A percentile compares a stretch with the other conserved stretches of the same genome.
These are phyloP conservation scores for Andrena bicolor DNA, from an alignment of 2,888 invertebrate species.

Conservation along the genomic window DNA sequence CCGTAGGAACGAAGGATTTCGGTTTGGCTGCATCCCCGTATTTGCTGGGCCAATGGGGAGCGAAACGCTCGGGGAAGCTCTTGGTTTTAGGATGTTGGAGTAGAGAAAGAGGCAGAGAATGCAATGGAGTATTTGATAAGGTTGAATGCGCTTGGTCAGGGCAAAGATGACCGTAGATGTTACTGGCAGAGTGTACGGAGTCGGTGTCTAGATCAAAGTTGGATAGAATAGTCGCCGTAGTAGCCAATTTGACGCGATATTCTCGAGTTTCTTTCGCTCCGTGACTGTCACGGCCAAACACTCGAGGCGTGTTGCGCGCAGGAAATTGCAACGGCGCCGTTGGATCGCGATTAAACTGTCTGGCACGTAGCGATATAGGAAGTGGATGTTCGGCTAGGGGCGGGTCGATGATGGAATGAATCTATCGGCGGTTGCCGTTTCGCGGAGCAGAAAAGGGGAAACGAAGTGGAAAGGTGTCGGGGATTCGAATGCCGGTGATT, in stretches of 20 bases:
- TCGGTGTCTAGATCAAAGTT: not conserved
- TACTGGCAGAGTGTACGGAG: not conserved
- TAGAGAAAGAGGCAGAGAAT: not conserved
- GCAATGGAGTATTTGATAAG: too few relatives aligned
- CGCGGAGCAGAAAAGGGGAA: slow-evolving; percentile 12
- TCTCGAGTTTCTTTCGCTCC: too few relatives aligned
- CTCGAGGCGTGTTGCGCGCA: not conserved
- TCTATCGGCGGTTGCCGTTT: slow-evolving; percentile 8
- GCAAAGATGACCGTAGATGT: too few relatives aligned
- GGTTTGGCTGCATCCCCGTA: not conserved
- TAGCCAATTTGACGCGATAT: too few relatives aligned
- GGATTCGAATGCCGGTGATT: slow-evolving; percentile 41
- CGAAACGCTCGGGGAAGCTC: not conserved
- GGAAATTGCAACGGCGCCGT: not conserved
- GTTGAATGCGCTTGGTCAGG: too few relatives aligned
- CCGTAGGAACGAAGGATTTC: not conserved
- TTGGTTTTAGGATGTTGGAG: not conserved
- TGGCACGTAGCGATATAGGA: not conserved
- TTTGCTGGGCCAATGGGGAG: not conserved
- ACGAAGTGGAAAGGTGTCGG: slow-evolving; percentile 45
- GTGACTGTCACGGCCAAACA: too few relatives aligned
- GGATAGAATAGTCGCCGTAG: too few relatives aligned
- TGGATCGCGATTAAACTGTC: not conserved
- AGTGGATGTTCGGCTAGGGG: not conserved
- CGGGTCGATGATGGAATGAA: slow-evolving; percentile 14